Evolutionary conservation across 1,140 invertebrate genomes (phyloP).

Genomic region (Drosophila novamexicana): DNA sequence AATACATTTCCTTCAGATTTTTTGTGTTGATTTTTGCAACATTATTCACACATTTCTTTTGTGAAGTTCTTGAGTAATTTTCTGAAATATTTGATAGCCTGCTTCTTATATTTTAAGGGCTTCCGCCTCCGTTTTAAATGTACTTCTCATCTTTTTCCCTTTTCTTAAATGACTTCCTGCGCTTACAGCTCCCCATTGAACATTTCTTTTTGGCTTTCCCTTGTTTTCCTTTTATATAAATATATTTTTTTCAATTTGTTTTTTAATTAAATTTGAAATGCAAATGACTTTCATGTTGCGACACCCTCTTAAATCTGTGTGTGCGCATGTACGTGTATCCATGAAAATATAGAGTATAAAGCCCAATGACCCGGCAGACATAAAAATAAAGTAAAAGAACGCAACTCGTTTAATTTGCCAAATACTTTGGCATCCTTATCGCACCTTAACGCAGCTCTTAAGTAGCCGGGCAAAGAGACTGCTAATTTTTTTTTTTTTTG

Average conservation of each 20-base stretch:
- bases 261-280: conserved; percentile 67
- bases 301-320: conserved; percentile 1
- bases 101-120: conserved; percentile 21
- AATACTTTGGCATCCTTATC: conserved; percentile 71
- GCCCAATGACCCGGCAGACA: conserved; percentile 39
- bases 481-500: conserved; percentile 68
- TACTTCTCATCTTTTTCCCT: neutral
- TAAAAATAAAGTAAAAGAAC: conserved; percentile 39
- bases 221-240: conserved; percentile 31
- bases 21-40: too few species aligned
- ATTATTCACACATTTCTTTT: neutral
- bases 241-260: conserved; percentile 47
- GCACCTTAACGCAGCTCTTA: conserved; percentile 71
- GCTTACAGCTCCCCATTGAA: conserved; percentile 32
- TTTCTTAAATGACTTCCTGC: conserved; percentile 3
- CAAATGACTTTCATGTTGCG: conserved; percentile 46
- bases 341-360: conserved; percentile 43
- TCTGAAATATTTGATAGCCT: conserved; percentile 16
- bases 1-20: too few species aligned
- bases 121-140: conserved; percentile 9
- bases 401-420: conserved; percentile 64
- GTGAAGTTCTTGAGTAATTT: neutral
- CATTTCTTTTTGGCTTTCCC: conserved; percentile 15
- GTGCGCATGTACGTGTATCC: conserved; percentile 1
- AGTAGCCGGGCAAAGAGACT: conserved; percentile 66